Conservation (phyloP, 2,797 vertebrate genomes). For the Catostomus latipinnis region DNA sequence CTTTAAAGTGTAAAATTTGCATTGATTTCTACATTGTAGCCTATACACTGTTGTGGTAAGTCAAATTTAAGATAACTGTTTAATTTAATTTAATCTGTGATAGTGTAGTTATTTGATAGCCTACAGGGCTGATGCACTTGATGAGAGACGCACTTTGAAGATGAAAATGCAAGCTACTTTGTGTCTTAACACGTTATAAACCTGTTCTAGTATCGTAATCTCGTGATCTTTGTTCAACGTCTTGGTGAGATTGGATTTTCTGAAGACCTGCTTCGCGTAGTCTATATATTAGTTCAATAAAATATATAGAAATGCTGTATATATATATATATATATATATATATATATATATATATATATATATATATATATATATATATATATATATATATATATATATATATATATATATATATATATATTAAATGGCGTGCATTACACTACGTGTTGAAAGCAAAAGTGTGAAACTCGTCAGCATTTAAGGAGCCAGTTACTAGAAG, state of each 20-base stretch:
- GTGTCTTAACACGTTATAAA: neutral
- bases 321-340: no score
- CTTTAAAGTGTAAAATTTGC: neutral
- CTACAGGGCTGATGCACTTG: neutral
- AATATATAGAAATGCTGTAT: neutral
- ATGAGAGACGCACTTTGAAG: conserved; percentile 17
- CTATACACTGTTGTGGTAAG: neutral
- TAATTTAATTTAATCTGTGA: no score
- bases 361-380: no score
- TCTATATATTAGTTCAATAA: neutral
- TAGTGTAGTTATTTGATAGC: neutral
- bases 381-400: neutral
- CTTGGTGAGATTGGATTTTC: neutral
- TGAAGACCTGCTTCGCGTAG: neutral
- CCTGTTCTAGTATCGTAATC: neutral
- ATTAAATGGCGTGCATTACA: neutral
- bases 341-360: no score
- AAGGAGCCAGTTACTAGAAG: no score
- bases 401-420: neutral
- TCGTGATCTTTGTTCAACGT: neutral
- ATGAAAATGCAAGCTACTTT: neutral
- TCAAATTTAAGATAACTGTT: neutral
- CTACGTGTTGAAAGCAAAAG: conserved; percentile 27
- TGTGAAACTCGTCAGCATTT: neutral
- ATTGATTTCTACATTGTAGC: neutral